These are phyloP conservation scores for Rallus crepitans DNA, from an alignment of 2,797 vertebrate genomes.

Conservation along the genomic window DNA sequence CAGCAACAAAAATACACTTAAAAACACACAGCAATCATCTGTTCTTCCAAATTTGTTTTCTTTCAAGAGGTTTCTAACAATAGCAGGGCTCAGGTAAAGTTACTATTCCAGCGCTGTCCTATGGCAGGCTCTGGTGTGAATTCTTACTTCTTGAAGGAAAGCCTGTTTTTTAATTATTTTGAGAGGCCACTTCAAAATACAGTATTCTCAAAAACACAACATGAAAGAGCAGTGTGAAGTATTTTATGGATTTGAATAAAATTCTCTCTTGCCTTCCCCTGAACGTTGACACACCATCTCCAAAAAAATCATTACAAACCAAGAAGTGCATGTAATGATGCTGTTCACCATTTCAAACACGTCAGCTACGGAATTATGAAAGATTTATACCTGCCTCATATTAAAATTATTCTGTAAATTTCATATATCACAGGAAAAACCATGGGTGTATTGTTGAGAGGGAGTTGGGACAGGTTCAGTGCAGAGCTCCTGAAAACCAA, in stretches of 20 bases:
- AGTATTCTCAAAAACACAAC: neutral
- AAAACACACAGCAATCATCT: neutral
- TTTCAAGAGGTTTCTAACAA: neutral
- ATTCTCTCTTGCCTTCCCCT: neutral
- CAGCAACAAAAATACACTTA: neutral
- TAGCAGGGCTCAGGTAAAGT: neutral
- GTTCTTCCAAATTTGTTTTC: neutral
- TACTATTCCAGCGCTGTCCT: neutral
- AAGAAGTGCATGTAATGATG: neutral
- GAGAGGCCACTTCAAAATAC: neutral
- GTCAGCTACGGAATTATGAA: neutral
- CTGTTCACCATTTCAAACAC: neutral
- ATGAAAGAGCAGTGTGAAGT: neutral
- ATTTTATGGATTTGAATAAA: neutral
- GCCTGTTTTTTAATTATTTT: neutral
- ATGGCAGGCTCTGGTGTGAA: accelerated
- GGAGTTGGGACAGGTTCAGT: neutral
- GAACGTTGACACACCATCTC: neutral
- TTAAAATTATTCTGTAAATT: conserved; percentile 30
- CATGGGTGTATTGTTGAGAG: accelerated
- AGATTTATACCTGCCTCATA: conserved; percentile 22
- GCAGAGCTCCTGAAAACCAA: neutral
- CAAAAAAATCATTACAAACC: neutral
- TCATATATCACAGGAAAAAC: neutral
- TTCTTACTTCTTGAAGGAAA: neutral